These are phyloP conservation scores for Drosophila mojavensis DNA, from an alignment of 1,140 invertebrate species.

Conservation along the genomic window DNA sequence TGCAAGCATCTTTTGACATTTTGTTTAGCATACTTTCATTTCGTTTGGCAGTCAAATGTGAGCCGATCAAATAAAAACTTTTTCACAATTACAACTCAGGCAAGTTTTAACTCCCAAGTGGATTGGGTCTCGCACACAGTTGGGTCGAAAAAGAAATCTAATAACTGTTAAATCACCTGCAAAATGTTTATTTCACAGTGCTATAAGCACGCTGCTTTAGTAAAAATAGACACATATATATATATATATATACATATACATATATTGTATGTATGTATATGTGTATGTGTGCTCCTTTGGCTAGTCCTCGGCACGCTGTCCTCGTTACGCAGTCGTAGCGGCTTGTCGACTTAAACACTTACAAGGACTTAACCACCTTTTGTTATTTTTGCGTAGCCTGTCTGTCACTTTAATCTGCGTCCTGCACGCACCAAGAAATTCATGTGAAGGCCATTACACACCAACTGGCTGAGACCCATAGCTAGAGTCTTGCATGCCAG, in stretches of 20 bases:
- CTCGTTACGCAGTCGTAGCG: constrained; percentile 23
- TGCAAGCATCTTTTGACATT: constrained; percentile 65
- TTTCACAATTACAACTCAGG: constrained; percentile 46
- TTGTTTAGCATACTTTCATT: constrained; percentile 51
- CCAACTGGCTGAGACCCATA: constrained; percentile 10
- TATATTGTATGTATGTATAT: neutral
- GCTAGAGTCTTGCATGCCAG: constrained; percentile 46
- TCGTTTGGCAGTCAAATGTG: constrained; percentile 51
- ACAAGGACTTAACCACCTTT: constrained; percentile 79
- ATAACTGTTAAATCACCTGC: constrained; percentile 83
- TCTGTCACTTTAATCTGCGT: constrained; percentile 78
- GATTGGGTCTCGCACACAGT: constrained; percentile 30
- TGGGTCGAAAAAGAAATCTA: constrained; percentile 58
- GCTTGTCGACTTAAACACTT: constrained; percentile 79
- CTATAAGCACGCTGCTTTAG: constrained; percentile 63
- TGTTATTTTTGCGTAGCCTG: constrained; percentile 75
- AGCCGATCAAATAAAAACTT: constrained; percentile 81
- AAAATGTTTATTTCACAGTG: constrained; percentile 82
- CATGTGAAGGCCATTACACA: constrained; percentile 61
- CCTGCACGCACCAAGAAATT: constrained; percentile 62
- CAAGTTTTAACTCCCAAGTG: constrained; percentile 29
- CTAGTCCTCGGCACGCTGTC: constrained; percentile 28
- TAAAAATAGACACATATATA: neutral
- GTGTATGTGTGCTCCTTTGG: no score
- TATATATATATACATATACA: neutral